Percentiles rank a stretch among this genome's conserved stretches.
phyloP scores from a whole-genome alignment of 2,888 invertebrate genomes.

The Cephus runcator region DNA sequence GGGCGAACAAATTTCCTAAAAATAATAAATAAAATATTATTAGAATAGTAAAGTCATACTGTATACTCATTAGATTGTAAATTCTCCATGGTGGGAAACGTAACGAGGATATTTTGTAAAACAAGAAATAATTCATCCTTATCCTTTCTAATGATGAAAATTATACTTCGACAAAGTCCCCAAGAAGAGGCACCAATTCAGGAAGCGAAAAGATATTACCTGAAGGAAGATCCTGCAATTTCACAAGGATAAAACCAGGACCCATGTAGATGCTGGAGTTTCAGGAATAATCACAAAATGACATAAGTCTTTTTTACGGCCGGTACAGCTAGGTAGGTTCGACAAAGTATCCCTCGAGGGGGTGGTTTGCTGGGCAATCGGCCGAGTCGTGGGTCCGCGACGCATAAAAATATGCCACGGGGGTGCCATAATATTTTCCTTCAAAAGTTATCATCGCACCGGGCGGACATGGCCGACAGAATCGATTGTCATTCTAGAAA shows the following conservation, averaged over 20 bases:
- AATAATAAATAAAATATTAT: not conserved
- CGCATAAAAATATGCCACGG: constrained; percentile 55
- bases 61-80: not conserved
- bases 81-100: not conserved
- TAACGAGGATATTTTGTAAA: not conserved
- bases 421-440: constrained; percentile 49
- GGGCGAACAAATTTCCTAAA: not conserved
- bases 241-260: not conserved
- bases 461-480: not conserved
- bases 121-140: not conserved
- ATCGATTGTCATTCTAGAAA: not conserved
- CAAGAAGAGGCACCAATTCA: not conserved
- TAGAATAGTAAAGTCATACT: not conserved
- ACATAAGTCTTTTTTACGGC: constrained; percentile 54
- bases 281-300: constrained; percentile 39
- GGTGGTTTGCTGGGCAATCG: constrained; percentile 26
- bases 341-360: constrained; percentile 59
- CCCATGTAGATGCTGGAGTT: not conserved
- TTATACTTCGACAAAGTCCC: not conserved
- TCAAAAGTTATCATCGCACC: constrained; percentile 29
- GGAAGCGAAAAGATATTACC: not conserved
- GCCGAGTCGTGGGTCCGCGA: constrained; percentile 26
- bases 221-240: constrained; percentile 7
- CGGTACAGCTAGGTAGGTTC: constrained; percentile 45
- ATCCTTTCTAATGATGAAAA: not conserved